phyloP scores from a whole-genome alignment of 2,888 invertebrate genomes.

The Zhengitettix transpicula region DNA sequence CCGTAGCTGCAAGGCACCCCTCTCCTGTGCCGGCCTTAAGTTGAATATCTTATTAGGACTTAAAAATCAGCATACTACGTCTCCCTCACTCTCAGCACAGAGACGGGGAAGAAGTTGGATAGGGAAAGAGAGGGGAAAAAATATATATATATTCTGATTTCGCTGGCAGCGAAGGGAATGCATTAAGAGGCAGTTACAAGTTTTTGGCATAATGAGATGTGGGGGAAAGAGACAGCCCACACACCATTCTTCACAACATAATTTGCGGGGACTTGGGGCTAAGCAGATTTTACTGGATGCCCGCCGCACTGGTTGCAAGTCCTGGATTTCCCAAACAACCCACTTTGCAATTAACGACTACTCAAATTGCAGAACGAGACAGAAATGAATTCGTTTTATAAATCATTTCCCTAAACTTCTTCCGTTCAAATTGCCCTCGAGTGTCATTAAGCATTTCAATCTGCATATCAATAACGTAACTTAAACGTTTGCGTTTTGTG shows the following conservation, averaged over 20 bases:
- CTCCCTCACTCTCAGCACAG: neutral
- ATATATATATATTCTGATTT: neutral
- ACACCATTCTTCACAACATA: neutral
- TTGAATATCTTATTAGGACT: neutral
- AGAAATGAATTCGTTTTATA: no score
- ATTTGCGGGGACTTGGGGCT: neutral
- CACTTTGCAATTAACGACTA: no score
- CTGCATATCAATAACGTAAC: no score
- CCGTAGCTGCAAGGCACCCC: neutral
- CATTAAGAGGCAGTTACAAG: neutral
- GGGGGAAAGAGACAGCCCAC: neutral
- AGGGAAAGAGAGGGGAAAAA: neutral
- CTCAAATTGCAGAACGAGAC: no score
- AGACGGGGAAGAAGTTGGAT: neutral
- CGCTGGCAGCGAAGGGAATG: neutral
- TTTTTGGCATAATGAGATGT: neutral
- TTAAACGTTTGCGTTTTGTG: no score
- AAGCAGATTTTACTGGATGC: neutral
- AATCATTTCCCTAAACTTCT: no score
- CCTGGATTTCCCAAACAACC: no score
- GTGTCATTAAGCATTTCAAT: no score
- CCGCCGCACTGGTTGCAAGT: neutral
- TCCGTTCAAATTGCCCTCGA: no score
- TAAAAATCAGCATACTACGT: neutral
- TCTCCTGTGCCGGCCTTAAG: neutral